Evolutionary conservation across 2,888 invertebrate species (phyloP).

Genomic region (Hipparchia sbordonii): DNA sequence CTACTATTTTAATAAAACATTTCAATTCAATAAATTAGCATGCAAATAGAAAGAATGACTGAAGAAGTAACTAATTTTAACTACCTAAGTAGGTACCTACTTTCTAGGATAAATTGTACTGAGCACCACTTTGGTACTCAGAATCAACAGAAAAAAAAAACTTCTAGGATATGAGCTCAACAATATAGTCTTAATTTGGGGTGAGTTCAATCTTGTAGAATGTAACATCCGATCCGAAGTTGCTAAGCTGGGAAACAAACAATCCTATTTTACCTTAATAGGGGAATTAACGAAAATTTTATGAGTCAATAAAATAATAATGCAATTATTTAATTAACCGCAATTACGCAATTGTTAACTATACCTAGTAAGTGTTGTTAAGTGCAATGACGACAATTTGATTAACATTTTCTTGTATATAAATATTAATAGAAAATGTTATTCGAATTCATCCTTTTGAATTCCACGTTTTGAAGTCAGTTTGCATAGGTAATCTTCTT

Average conservation of each 20-base stretch:
- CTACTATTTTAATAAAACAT: not conserved
- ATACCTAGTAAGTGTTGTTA: conserved; percentile 2
- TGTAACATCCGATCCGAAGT: not conserved
- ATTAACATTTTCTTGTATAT: not conserved
- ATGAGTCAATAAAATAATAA: conserved; percentile 23
- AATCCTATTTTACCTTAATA: conserved; percentile 1
- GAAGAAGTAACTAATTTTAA: not conserved
- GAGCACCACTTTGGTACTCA: no score
- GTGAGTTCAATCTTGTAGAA: no score
- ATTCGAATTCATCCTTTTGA: not conserved
- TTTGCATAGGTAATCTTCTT: no score
- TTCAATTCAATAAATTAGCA: not conserved
- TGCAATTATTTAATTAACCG: conserved; percentile 25
- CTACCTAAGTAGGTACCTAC: not conserved
- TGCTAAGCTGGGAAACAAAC: not conserved
- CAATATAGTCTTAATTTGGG: no score
- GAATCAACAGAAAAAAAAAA: no score
- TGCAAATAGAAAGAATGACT: not conserved
- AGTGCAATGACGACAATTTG: conserved; percentile 12
- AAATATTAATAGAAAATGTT: no score
- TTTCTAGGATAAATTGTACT: no score
- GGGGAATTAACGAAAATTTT: conserved; percentile 19
- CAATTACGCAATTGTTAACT: conserved; percentile 25
- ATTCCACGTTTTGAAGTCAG: not conserved
- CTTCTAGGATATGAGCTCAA: no score